Base-by-base conservation (phyloP, 2,113 vertebrate species). In the Terrapene triunguis region DNA sequence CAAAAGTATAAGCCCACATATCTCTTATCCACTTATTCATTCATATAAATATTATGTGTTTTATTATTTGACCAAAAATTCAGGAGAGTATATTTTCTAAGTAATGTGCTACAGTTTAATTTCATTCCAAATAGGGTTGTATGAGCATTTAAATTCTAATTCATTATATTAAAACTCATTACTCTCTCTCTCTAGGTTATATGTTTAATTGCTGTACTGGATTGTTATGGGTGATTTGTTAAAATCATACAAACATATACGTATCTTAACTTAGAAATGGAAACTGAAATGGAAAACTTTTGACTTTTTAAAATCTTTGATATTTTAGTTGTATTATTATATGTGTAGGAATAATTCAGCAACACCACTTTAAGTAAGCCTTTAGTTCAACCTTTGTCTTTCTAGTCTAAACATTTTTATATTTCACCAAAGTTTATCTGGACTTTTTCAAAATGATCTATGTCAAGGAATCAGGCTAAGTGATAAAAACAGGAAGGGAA, bases 401-500 rank as follows among this genome's bases (percentile, higher is more conserved):
- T 94, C 94, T 95, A 98, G 94, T 97, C 95, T 98, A 98, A 98
- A 97, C 88, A 97, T 94, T 96, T 97, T 96, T 96, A 62, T 89
- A 95, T 95, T 96, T 89, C 91, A 92, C 85, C 47, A 85, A 96
- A 93, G 85, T 97, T 97, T 97, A 98, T 98, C 97, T 98, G 98
- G 96, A 97, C 93, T 97, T 98, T 97, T 98, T 97, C 97, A 98
- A 29, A 94, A 85, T 94, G 85, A 97, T 96, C n/a, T 94, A 94
- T 97, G 97, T 95, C 96, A 96, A 96, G 81, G 92, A 97, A 97
- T 97, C 95, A 96, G 95, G 42, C 57, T 92, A 95, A 98, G 88
- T 97, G 97, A 98, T 98, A 98, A 98, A 98, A 98, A 92, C 96
- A 97, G 93, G 96, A 98, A 98, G 96, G 94, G 96, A 98, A 98